Percentiles rank a stretch among this genome's conserved stretches.
Evolutionary conservation across 2,888 invertebrate species (phyloP).

Genomic region (Dicranocentrus wangi): DNA sequence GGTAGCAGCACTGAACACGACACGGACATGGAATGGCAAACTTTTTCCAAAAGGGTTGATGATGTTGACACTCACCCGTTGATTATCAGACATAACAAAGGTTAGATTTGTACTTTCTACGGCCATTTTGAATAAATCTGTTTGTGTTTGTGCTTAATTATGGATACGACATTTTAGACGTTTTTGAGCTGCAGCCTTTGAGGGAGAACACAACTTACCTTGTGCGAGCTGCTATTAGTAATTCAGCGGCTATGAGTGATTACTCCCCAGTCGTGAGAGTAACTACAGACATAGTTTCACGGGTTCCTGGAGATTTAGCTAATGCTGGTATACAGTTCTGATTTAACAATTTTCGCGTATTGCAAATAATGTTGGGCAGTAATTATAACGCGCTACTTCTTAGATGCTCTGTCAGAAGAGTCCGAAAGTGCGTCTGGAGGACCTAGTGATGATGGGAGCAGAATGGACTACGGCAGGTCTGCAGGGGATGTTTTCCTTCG

Average conservation of each 20-base stretch:
- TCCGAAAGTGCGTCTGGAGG: too few relatives aligned
- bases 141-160: neutral
- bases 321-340: neutral
- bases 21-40: conserved; percentile 21
- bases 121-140: neutral
- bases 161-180: neutral
- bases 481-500: neutral
- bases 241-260: conserved; percentile 46
- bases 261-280: conserved; percentile 33
- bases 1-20: neutral
- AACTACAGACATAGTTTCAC: conserved; percentile 30
- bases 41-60: neutral
- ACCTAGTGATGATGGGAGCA: too few relatives aligned
- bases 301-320: neutral
- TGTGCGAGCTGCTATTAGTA: conserved; percentile 30
- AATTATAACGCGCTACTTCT: neutral
- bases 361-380: neutral
- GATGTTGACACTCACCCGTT: neutral
- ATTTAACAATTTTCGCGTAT: neutral
- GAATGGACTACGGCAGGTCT: neutral
- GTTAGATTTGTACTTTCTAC: neutral
- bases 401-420: neutral
- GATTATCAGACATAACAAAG: neutral
- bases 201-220: conserved; percentile 38
- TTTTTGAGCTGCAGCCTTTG: conserved; percentile 39